These are phyloP conservation scores for Sinocyclocheilus rhinocerous DNA, from an alignment of 2,113 vertebrate species.

Conservation along the genomic window DNA sequence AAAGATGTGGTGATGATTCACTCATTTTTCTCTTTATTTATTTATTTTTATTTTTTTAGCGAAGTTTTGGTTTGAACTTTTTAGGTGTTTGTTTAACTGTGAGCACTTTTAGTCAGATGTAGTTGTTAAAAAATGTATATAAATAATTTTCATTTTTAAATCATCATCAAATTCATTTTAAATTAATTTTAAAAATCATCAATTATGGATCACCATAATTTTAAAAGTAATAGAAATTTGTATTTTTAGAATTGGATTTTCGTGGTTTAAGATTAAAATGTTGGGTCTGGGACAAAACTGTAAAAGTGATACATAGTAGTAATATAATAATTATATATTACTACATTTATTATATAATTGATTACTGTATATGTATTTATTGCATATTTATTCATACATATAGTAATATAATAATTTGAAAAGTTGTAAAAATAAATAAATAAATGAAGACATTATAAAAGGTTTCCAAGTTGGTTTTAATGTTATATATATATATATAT, in stretches of 20 bases:
- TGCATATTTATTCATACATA: too few species aligned
- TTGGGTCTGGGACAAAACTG: neutral
- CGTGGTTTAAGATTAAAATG: neutral
- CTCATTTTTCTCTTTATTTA: neutral
- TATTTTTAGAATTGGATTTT: neutral
- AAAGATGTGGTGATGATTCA: conserved; percentile 78
- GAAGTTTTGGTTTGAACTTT: neutral
- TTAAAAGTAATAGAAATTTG: neutral
- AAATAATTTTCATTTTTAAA: neutral
- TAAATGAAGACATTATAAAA: too few species aligned
- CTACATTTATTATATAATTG: too few species aligned
- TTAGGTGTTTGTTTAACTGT: neutral
- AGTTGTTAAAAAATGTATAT: neutral
- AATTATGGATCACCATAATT: neutral
- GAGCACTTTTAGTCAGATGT: neutral
- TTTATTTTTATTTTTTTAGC: neutral
- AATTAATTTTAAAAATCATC: too few species aligned
- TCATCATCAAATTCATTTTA: too few species aligned
- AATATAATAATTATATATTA: too few species aligned
- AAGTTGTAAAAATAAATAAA: too few species aligned
- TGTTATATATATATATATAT: too few species aligned
- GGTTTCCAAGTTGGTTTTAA: too few species aligned
- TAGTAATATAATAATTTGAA: too few species aligned
- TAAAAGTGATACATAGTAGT: neutral
- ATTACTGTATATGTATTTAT: too few species aligned